These are phyloP conservation scores for Drosophila nasuta DNA, from an alignment of 1,140 invertebrate species.

Conservation along the genomic window DNA sequence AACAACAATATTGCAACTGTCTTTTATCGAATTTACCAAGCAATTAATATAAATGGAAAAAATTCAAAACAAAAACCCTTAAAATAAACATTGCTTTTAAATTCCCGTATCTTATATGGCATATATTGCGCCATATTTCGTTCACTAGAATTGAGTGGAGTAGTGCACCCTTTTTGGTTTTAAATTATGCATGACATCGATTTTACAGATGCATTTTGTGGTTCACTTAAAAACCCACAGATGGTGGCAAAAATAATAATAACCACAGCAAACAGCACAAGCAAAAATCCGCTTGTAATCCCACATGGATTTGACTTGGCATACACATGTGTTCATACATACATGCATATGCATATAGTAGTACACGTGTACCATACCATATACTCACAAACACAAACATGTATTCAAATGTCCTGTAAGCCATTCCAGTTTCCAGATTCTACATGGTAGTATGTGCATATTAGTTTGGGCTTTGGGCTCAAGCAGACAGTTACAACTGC, in stretches of 20 bases:
- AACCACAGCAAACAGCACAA: slow-evolving; percentile 61
- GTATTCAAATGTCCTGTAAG: not conserved
- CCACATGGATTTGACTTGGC: slow-evolving; percentile 70
- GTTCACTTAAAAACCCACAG: slow-evolving; percentile 58
- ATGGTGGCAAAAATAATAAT: slow-evolving; percentile 65
- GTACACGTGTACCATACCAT: not conserved
- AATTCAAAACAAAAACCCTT: no score
- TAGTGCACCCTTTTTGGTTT: slow-evolving; percentile 28
- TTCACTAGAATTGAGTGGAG: no score
- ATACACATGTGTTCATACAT: slow-evolving; percentile 22
- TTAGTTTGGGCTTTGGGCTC: not conserved
- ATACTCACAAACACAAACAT: not conserved
- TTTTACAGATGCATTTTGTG: slow-evolving; percentile 74
- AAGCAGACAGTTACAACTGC: slow-evolving; percentile 10
- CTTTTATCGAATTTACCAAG: no score
- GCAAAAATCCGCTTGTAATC: slow-evolving; percentile 69
- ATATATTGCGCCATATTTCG: no score
- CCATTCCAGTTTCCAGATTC: slow-evolving; percentile 6
- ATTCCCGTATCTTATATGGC: no score
- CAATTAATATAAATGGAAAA: no score
- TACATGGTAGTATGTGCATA: not conserved
- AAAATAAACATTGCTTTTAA: no score
- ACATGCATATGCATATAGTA: not conserved
- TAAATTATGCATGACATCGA: slow-evolving; percentile 80
- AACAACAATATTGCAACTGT: no score